These are phyloP conservation scores for Cheilosia scutellata DNA, from an alignment of 2,888 invertebrate species.

Conservation along the genomic window DNA sequence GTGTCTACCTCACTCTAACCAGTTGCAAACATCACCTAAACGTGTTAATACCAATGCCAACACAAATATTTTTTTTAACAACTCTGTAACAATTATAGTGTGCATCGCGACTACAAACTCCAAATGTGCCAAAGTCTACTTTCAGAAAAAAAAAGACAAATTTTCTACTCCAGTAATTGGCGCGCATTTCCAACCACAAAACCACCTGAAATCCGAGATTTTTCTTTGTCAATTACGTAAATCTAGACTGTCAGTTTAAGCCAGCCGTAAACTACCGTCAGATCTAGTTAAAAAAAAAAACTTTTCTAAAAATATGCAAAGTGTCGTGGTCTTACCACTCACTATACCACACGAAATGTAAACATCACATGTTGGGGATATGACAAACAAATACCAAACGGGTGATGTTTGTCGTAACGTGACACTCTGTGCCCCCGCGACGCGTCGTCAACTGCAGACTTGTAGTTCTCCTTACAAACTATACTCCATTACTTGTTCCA, in stretches of 20 bases:
- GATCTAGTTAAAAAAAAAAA: not conserved
- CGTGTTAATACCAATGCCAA: no score
- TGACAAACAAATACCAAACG: slow-evolving; percentile 20
- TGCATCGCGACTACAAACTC: not conserved
- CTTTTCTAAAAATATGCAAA: slow-evolving; percentile 1
- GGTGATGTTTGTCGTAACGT: slow-evolving; percentile 38
- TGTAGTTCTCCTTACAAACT: slow-evolving; percentile 9
- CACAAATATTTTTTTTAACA: not conserved
- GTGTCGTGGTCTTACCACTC: slow-evolving; percentile 15
- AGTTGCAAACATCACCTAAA: no score
- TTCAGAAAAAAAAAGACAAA: slow-evolving; percentile 19
- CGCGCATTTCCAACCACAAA: slow-evolving; percentile 5
- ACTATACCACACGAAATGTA: slow-evolving; percentile 1
- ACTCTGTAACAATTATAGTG: not conserved
- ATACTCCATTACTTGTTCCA: slow-evolving; percentile 45
- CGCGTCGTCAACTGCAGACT: slow-evolving; percentile 20
- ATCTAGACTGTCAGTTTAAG: slow-evolving; percentile 11
- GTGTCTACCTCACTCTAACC: no score
- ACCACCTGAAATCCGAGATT: slow-evolving; percentile 35
- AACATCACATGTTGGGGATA: slow-evolving; percentile 14
- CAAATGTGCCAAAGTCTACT: not conserved
- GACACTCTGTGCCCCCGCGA: slow-evolving; percentile 11
- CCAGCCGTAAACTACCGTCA: slow-evolving; percentile 5
- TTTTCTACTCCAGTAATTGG: no score
- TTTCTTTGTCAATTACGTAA: slow-evolving; percentile 28